Evolutionary conservation across 1,140 invertebrate species (phyloP), one percentile per base, ranked within the genome.

Genomic region (Babylonia areolata): DNA sequence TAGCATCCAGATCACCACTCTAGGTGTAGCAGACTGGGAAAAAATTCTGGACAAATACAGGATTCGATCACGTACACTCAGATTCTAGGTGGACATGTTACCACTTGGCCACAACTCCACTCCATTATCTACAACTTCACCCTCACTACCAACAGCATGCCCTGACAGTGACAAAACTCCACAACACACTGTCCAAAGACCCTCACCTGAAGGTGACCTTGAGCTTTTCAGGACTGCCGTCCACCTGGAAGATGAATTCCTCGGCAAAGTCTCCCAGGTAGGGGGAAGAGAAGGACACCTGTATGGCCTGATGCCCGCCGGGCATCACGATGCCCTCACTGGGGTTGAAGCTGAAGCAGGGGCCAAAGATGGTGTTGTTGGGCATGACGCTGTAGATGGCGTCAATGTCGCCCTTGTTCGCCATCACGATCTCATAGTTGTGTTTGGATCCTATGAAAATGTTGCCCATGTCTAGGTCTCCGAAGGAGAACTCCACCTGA

Each of bases 351-450:
- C 87, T 58, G 87, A 95, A 95, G 88, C 92, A 94, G 31, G 91
- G 91, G n/a, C 93, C 93, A 91, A 94, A 93, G 28, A 92, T 89
- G 33, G 90, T 87, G 46, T 89, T 89, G 40, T 91, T 90, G 37
- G 90, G 91, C 42, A 92, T 81, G n/a, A 94, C 89, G 83, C 88
- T 88, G 81, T 92, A 95, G 87, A 93, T 93, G 79, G 94, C 94
- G 92, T 94, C 93, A 89, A 95, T 95, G 81, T 94, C 92, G 5
- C 94, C 94, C 85, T 94, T 93, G 87, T 95, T 95, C 12, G 92
- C 93, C 81, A 95, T 85, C 35, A 95, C 92, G 40, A 95, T 90
- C 86, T 95, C 94, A 89, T 94, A 95, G 23, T 87, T 89, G 86
- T 95, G 94, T 39, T 86, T 92, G 2, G 94, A 94, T 37, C 92